Base-by-base conservation (phyloP, 2,888 invertebrate species). In the Ceriagrion tenellum region DNA sequence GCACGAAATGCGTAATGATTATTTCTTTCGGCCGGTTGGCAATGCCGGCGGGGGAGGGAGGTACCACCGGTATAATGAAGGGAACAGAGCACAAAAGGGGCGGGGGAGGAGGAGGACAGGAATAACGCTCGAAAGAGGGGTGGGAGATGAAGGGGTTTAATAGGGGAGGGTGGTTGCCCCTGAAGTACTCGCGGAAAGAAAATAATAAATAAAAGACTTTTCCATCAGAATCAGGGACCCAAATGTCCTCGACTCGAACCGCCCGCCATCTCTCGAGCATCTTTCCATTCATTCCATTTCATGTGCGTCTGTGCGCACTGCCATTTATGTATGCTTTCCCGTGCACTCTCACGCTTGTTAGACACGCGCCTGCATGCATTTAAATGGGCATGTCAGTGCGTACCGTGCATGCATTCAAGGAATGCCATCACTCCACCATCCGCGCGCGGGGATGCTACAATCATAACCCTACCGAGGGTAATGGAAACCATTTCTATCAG, bases 271-370 rank as follows among this genome's bases (percentile, higher is more conserved):
- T 81, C 81, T 81, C 81, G 35, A 35, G 35, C 81, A 81, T 81
- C 30, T 81, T 81, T 81, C 12, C 81, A 81, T 81, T 81, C 81
- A 81, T 81, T 35, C 81, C 81, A 35, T 81, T 81, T 81, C 81
- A 35, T 35, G 35, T 81, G 26, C 35, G 81, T 13, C 0, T 8
- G 16, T 81, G 26, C 81, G 81, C 81, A 30, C 35, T 10, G 0
- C 2, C 0, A 16, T 81, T 0, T 35, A 16, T 35, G 16, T 35
- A 16, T 10, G 18, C 12, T 0, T 81, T 35, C 13, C 13, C 35
- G n/a, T 81, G n/a, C 35, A 81, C n/a, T 13, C 63, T 13, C 69
- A 69, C 69, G 23, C 26, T 69, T n/a, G 12, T 59, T 47, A 47
- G 59, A 59, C 4, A 59, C 20, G 12, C 59, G 8, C 47, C 47